These are phyloP conservation scores for Phoenicopterus ruber DNA, from an alignment of 2,113 vertebrate species.

Conservation along the genomic window DNA sequence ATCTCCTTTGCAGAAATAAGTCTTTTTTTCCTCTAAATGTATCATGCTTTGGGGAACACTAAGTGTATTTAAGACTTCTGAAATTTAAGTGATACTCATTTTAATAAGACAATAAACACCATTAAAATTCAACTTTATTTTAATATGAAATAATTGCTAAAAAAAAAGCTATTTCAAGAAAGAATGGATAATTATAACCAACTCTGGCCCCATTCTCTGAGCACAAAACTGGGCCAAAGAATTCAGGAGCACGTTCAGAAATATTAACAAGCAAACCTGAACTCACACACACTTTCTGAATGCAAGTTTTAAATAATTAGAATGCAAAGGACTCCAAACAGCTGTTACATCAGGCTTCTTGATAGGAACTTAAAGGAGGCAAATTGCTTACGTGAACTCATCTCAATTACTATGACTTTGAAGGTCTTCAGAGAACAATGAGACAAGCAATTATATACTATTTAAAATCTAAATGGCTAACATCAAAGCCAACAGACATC, in stretches of 20 bases:
- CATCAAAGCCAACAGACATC: not conserved
- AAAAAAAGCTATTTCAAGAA: not conserved
- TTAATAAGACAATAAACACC: not conserved
- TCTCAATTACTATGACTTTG: not conserved
- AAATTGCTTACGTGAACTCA: not conserved
- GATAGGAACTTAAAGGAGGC: not conserved
- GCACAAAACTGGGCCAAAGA: not conserved
- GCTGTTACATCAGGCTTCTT: not conserved
- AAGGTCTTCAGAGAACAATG: not conserved
- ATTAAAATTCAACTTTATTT: not conserved
- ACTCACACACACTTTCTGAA: not conserved
- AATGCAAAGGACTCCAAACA: not conserved
- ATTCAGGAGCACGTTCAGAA: not conserved
- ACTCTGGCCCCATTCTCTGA: not conserved
- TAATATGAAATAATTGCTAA: not conserved
- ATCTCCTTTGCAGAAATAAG: not conserved
- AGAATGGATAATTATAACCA: not conserved
- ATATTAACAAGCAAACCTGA: not conserved
- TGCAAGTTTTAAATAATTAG: not conserved
- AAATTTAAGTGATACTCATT: not conserved
- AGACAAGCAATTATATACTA: not conserved
- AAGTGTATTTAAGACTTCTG: not conserved
- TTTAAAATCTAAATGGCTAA: not conserved
- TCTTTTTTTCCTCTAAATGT: not conserved
- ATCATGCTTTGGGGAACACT: not conserved